A percentile compares a stretch with the other conserved stretches of the same genome.
Conservation (phyloP, 2,113 vertebrate species). For the Orthonyx spaldingii region DNA sequence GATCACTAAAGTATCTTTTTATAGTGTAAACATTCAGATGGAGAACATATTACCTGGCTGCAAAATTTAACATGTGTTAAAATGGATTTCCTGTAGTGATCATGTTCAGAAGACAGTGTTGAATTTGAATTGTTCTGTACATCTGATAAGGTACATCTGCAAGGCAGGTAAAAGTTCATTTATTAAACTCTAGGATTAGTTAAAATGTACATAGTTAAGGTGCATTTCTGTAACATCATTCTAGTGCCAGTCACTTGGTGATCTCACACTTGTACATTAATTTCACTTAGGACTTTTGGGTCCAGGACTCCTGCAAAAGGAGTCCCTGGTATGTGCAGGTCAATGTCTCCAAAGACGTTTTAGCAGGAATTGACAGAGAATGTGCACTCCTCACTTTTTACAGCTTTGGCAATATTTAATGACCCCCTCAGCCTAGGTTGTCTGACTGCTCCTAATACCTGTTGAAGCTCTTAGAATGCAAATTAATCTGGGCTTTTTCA, state of each 20-base stretch:
- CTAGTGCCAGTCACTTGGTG: not conserved
- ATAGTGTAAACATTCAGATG: not conserved
- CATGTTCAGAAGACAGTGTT: not conserved
- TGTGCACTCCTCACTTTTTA: not conserved
- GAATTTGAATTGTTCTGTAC: not conserved
- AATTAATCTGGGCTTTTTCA: not conserved
- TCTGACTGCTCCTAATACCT: not conserved
- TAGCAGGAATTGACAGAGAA: not conserved
- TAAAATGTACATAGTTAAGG: not conserved
- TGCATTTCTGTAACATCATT: not conserved
- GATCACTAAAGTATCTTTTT: not conserved
- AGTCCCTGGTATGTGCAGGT: not conserved
- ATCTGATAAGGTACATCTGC: not conserved
- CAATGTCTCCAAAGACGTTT: not conserved
- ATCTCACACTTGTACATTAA: not conserved
- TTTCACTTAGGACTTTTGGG: not conserved
- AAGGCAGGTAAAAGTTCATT: not conserved
- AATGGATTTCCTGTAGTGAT: not conserved
- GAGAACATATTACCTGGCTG: not conserved
- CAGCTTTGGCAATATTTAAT: not conserved
- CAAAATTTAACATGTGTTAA: not conserved
- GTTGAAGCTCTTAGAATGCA: not conserved
- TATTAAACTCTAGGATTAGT: not conserved
- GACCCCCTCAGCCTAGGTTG: not conserved
- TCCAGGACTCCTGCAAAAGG: not conserved